Conservation (phyloP, 2,888 invertebrate species). For the Meganola albula region DNA sequence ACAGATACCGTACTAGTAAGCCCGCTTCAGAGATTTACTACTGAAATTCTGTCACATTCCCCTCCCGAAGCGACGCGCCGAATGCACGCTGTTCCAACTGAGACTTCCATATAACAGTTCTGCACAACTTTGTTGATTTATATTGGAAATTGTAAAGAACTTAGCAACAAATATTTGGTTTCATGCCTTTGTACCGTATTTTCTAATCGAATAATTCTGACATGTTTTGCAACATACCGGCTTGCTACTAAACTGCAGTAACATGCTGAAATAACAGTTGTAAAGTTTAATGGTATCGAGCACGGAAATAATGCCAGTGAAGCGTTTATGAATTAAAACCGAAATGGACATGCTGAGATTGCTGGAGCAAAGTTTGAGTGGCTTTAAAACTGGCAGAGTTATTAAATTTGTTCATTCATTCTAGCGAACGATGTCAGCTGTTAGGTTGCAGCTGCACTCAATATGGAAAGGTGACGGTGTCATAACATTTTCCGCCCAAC, state of each 20-base stretch:
- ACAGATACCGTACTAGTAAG: constrained; percentile 45
- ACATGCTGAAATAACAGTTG: constrained; percentile 1
- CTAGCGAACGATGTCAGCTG: no score
- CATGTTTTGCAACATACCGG: constrained; percentile 14
- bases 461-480: no score
- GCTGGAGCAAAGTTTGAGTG: constrained; percentile 20
- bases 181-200: constrained; percentile 17
- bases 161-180: constrained; percentile 29
- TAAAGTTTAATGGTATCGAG: constrained; percentile 15
- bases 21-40: constrained; percentile 47
- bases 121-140: constrained; percentile 42
- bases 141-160: constrained; percentile 39
- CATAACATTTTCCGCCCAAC: constrained; percentile 43
- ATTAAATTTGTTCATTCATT: constrained; percentile 29
- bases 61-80: constrained; percentile 27
- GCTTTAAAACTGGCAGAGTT: constrained; percentile 29
- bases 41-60: constrained; percentile 52
- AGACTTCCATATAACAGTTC: constrained; percentile 23
- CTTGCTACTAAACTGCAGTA: constrained; percentile 7
- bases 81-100: constrained; percentile 22
- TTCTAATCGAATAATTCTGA: constrained; percentile 20
- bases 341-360: no score
- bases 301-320: constrained; percentile 18
- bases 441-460: no score
- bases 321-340: constrained; percentile 19